Evolutionary conservation across 2,888 invertebrate species (phyloP).

Genomic region (Formica aserva): DNA sequence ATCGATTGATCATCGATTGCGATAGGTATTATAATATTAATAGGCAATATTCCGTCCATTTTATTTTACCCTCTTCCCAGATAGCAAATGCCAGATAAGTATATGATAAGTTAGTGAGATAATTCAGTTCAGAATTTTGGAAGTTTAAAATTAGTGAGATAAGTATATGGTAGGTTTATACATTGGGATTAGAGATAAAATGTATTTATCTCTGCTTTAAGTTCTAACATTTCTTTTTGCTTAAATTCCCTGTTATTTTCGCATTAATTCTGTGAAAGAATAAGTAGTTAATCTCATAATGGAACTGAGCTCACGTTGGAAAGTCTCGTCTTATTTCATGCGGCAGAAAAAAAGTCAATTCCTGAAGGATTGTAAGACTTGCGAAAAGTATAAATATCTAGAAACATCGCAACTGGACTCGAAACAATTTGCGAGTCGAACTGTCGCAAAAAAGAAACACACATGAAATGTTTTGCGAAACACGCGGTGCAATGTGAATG

Average conservation of each 20-base stretch:
- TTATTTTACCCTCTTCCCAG: constrained; percentile 9
- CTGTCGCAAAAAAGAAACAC: background rate
- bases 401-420: background rate
- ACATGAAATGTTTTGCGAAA: background rate
- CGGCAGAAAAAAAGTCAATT: background rate
- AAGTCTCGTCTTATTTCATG: background rate
- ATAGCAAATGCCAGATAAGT: background rate
- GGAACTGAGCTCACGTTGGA: background rate
- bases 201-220: background rate
- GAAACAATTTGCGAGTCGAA: constrained; percentile 1
- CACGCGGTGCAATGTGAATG: background rate
- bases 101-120: background rate
- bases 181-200: constrained; percentile 30
- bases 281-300: background rate
- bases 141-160: background rate
- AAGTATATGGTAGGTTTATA: constrained; percentile 13
- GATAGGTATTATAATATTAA: constrained; percentile 35
- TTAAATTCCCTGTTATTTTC: background rate
- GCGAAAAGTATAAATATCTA: background rate
- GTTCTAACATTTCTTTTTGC: background rate
- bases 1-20: constrained; percentile 29
- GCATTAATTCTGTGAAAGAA: background rate
- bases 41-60: constrained; percentile 20
- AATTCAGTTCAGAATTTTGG: no score
- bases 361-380: background rate